Evolutionary conservation across 1,140 invertebrate genomes (phyloP), one percentile per base, ranked within the genome.

Genomic region (Camponotus pennsylvanicus): DNA sequence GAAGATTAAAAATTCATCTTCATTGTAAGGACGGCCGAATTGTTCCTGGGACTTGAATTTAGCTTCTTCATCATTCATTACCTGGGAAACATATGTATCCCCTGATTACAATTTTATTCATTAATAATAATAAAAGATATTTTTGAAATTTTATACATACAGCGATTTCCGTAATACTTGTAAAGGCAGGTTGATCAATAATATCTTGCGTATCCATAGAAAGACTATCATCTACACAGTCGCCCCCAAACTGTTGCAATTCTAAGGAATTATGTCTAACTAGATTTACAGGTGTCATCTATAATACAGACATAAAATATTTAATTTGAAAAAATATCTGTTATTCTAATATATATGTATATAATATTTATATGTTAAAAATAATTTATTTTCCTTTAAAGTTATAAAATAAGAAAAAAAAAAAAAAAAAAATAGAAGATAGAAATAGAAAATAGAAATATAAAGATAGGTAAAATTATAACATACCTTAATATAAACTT

Each of bases 1-100:
- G 92, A 99, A 97, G 79, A 98, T 96, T 32, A 99, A 94, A 93
- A 98, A 97, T 92, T 98, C 98, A 90, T 96, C 96, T 70, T 96
- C 95, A 67, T 96, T 96, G 92, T 97, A 98, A 64, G 96, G 95
- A 70, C 96, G 95, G 34, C 98, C 98, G 96, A 98, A 99, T 92
- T 98, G 98, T 59, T 97, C 96, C 95, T 99, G 98, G 8, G 95
- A 93, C 84, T 96, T 95, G 82, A 97, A 97, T 52, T 95, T 93
- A 93, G 96, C 96, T 85, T 97, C 96, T 42, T 96, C 95, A 77
- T 97, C 96, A 90, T 96, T 96, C 95, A 97, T 96, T 27, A 96
- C 96, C 96, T 96, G 49, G 27, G 27, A 75, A 70, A 88, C 84
- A 85, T 2, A 88, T 21, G 9, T 80, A 34, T 8, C 52, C n/a